These are phyloP conservation scores for Pseudomyrmex pallidus DNA, from an alignment of 1,140 invertebrate genomes.

Conservation along the genomic window DNA sequence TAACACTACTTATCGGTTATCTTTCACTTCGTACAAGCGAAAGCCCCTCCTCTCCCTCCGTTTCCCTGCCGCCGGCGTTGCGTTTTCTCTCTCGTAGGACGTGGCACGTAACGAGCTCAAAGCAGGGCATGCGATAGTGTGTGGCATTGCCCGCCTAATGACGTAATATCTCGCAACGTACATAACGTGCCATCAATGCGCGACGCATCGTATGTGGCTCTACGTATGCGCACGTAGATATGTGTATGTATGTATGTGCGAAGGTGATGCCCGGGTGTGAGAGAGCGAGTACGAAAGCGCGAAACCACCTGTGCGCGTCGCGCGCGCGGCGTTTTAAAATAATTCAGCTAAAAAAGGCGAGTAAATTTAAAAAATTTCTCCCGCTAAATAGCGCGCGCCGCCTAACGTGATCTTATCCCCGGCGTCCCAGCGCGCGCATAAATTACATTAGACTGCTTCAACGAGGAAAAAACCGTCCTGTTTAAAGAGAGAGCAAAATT, in stretches of 20 bases:
- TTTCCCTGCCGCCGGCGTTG: neutral
- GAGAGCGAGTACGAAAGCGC: constrained; percentile 38
- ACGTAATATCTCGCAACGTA: constrained; percentile 67
- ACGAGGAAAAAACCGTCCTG: constrained; percentile 20
- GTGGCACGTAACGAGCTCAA: constrained; percentile 64
- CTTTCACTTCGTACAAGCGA: constrained; percentile 67
- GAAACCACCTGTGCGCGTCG: constrained; percentile 72
- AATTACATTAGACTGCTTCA: constrained; percentile 64
- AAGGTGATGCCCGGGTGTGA: constrained; percentile 28
- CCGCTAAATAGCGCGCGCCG: constrained; percentile 31
- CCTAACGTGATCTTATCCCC: constrained; percentile 43
- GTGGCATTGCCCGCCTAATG: constrained; percentile 65
- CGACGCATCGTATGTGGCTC: constrained; percentile 63
- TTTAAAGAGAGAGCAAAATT: neutral
- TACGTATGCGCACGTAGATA: constrained; percentile 47
- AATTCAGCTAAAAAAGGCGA: constrained; percentile 44
- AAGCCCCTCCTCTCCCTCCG: constrained; percentile 2
- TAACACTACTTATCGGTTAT: constrained; percentile 72
- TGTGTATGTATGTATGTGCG: constrained; percentile 28
- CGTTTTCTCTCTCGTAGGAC: constrained; percentile 26
- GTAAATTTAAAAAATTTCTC: constrained; percentile 49
- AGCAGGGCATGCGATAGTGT: constrained; percentile 61
- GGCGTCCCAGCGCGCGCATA: constrained; percentile 43
- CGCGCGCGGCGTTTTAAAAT: constrained; percentile 23
- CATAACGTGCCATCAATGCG: constrained; percentile 74